Evolutionary conservation across 2,113 vertebrate species (phyloP).

Genomic region (Ariopsis seemanni): DNA sequence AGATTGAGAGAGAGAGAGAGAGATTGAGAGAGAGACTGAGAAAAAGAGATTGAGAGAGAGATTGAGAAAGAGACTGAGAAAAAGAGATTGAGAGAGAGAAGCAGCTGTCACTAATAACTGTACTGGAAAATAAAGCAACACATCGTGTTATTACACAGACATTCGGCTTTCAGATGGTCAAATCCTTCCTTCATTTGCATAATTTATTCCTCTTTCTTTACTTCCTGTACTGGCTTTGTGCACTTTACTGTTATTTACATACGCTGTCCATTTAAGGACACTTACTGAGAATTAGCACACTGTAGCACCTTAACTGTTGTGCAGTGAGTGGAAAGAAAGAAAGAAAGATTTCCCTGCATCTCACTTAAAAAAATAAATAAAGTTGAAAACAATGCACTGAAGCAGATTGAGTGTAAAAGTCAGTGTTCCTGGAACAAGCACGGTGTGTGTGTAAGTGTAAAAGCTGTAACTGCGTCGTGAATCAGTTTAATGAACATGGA

Average conservation of each 20-base stretch:
- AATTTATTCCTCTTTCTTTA: conserved; percentile 86
- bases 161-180: conserved; percentile 97
- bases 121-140: conserved; percentile 80
- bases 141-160: conserved; percentile 95
- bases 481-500: not conserved
- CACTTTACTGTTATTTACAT: conserved; percentile 94
- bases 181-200: conserved; percentile 95
- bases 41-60: not conserved
- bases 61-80: not conserved
- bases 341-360: not conserved
- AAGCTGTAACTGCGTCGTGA: not conserved
- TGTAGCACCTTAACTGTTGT: conserved; percentile 95
- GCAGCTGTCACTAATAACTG: conserved; percentile 94
- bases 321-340: conserved; percentile 80
- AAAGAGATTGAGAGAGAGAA: conserved; percentile 56
- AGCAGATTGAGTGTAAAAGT: not conserved
- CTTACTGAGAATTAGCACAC: conserved; percentile 94
- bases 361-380: not conserved
- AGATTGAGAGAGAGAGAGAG: not conserved
- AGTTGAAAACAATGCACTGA: not conserved
- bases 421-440: not conserved
- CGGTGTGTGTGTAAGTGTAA: not conserved
- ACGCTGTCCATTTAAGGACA: conserved; percentile 94
- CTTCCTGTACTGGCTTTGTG: conserved; percentile 79
- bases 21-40: conserved; percentile 19